Percentiles rank a stretch among this genome's conserved stretches.
These are phyloP conservation scores for Dasypogon diadema DNA, from an alignment of 2,888 invertebrate species.

Conservation along the genomic window DNA sequence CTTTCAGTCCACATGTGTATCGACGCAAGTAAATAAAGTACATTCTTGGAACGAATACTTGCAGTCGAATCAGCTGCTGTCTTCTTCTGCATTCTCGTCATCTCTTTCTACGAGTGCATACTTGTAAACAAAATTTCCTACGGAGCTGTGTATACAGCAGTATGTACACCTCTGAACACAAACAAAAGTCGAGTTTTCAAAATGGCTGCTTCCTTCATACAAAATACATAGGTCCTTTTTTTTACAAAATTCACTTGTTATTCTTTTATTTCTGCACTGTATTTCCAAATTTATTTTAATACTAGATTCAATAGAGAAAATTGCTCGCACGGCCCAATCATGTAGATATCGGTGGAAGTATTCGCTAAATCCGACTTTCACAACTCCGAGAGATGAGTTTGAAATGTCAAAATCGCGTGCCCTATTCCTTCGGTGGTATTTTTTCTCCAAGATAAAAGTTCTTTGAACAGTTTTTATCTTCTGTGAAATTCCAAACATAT, in stretches of 20 bases:
- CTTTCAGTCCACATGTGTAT: background rate
- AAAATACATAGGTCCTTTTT: conserved; percentile 58
- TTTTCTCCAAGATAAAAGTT: conserved; percentile 8
- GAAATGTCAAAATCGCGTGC: conserved; percentile 56
- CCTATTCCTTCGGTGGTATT: conserved; percentile 22
- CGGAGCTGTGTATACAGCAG: conserved; percentile 25
- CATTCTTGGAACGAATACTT: background rate
- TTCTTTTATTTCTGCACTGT: conserved; percentile 19
- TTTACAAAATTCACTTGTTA: conserved; percentile 50
- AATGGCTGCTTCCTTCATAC: conserved; percentile 72
- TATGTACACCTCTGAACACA: conserved; percentile 70
- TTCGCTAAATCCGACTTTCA: conserved; percentile 56
- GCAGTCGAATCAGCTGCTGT: conserved; percentile 25
- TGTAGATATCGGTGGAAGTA: background rate
- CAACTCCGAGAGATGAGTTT: conserved; percentile 12
- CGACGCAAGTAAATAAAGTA: conserved; percentile 25
- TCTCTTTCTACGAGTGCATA: conserved; percentile 30
- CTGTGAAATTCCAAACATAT: too few species aligned
- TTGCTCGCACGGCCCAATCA: background rate
- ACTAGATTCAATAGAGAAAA: conserved; percentile 1
- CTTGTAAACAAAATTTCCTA: conserved; percentile 46
- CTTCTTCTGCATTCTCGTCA: conserved; percentile 23
- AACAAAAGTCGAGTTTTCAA: conserved; percentile 63
- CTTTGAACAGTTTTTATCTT: background rate
- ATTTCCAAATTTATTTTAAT: conserved; percentile 16